Base-by-base conservation (phyloP, 2,113 vertebrate genomes). In the Oncorhynchus gorbuscha region DNA sequence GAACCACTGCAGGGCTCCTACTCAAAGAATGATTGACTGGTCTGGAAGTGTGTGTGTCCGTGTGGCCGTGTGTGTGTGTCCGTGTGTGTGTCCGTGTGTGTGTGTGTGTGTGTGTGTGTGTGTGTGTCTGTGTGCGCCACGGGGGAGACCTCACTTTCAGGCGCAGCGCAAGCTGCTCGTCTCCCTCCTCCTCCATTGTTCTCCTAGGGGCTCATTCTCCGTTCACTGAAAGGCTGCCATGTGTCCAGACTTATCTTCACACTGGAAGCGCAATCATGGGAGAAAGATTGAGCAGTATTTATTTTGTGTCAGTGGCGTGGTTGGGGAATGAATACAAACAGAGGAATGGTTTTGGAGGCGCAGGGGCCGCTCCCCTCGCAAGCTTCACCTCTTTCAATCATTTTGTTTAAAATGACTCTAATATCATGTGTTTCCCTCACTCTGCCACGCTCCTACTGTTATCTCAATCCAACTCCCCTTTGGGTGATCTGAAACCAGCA, bases 341-440 rank as follows among this genome's bases (percentile, higher is more conserved):
- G 79, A 35, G 66, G 24, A 11, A 32, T 28, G 24, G 18, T 69
- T 55, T 68, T 48, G 69, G 84, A 84, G 76, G 74, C 48, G 74
- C 69, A 75, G 22, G 51, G 73, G 73, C 51, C 16, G 14, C 73
- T 32, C 73, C 69, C 66, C 30, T 66, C 65, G 5, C 9, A 6
- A 24, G 32, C 32, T 69, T 32, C 68, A 66, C 62, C 80, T 85
- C 80, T 75, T 87, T 92, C 89, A 91, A 86, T 92, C 90, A 87
- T 76, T 69, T 81, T 90, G 85, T 86, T 92, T 88, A 88, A 92
- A 94, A 94, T 90, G 89, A 89, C 88, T 89, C 89, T 93, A 90
- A 93, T 92, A 93, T 90, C 91, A 92, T 26, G 76, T 84, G 81
- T 86, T 90, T 92, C 90, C 89, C 85, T 87, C 84, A 65, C 51